A percentile compares a stretch with the other conserved stretches of the same genome.
phyloP scores from a whole-genome alignment of 1,140 invertebrate species.

The Tetraneura akinire region DNA sequence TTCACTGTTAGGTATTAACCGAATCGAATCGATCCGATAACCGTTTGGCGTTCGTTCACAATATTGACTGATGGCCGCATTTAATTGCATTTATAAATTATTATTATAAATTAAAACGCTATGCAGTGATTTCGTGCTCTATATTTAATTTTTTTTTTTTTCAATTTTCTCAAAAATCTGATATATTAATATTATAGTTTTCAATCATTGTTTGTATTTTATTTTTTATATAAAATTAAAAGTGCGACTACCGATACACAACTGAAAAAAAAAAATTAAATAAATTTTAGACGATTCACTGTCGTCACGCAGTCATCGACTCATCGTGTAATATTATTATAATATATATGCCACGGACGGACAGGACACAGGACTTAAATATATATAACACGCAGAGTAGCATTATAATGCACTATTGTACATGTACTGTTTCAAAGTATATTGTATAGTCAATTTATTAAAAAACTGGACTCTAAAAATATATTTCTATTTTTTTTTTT shows the following conservation, averaged over 20 bases:
- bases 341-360: too few species aligned
- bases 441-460: too few species aligned
- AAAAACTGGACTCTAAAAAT: too few species aligned
- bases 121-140: neutral
- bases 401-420: too few species aligned
- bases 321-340: too few species aligned
- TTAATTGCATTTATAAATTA: neutral
- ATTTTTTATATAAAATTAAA: neutral
- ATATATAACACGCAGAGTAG: too few species aligned
- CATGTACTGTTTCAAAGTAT: too few species aligned
- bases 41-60: neutral
- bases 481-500: too few species aligned
- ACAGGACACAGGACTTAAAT: too few species aligned
- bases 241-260: neutral
- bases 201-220: neutral
- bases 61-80: neutral
- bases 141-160: too few species aligned
- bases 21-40: conserved; percentile 18
- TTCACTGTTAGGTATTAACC: conserved; percentile 14
- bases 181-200: neutral
- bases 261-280: neutral
- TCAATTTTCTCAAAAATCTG: neutral
- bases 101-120: conserved; percentile 12
- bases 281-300: neutral
- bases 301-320: neutral